A percentile compares a stretch with the other conserved stretches of the same genome.
phyloP scores from a whole-genome alignment of 2,797 vertebrate genomes.

The Buceros bicornis region DNA sequence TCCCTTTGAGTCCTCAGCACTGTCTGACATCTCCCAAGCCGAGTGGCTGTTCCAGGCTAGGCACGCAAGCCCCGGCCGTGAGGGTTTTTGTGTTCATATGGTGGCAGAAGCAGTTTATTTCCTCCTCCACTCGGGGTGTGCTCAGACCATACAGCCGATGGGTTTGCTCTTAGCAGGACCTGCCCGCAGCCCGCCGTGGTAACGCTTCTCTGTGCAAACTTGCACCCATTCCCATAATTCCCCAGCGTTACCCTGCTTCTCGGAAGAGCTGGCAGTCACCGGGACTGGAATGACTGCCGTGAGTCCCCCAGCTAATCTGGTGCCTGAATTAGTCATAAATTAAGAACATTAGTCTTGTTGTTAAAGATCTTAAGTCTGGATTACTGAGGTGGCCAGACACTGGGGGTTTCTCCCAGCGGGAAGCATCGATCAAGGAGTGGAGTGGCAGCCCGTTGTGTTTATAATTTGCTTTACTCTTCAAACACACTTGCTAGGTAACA shows the following conservation, averaged over 20 bases:
- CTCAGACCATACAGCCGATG: not conserved
- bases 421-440: not conserved
- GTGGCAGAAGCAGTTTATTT: not conserved
- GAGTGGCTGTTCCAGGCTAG: not conserved
- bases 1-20: not conserved
- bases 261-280: not conserved
- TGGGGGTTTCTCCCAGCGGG: not conserved
- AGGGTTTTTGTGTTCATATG: not conserved
- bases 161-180: not conserved
- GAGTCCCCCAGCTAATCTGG: not conserved
- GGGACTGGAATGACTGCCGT: not conserved
- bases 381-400: not conserved
- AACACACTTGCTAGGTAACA: not conserved
- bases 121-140: not conserved
- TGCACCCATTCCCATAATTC: not conserved
- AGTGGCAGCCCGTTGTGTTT: not conserved
- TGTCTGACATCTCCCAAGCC: not conserved
- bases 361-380: not conserved
- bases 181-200: not conserved
- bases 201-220: not conserved
- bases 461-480: constrained; percentile 2
- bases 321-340: not conserved
- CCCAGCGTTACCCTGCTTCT: not conserved
- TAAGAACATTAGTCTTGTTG: not conserved
- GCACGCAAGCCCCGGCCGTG: not conserved